Evolutionary conservation across 1,140 invertebrate species (phyloP).

Genomic region (Euwallacea similis): DNA sequence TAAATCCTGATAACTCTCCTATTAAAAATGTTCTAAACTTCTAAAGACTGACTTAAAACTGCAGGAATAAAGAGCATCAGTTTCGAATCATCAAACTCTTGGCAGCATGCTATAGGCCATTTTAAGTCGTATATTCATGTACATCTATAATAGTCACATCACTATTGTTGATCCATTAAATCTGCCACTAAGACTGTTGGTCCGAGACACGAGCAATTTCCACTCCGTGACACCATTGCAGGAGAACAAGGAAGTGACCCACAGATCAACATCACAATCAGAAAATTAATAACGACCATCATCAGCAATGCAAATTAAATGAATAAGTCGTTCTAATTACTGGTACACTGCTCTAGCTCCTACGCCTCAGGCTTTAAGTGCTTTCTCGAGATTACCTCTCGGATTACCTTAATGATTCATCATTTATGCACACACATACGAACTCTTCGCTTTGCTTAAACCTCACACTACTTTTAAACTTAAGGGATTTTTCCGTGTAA

Average conservation of each 20-base stretch:
- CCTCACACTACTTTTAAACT: neutral
- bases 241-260: constrained; percentile 17
- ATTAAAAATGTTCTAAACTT: too few species aligned
- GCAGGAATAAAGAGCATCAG: too few species aligned
- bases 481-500: too few species aligned
- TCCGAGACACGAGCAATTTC: neutral
- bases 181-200: too few species aligned
- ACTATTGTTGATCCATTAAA: too few species aligned
- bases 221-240: constrained; percentile 1
- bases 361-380: constrained; percentile 20
- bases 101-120: too few species aligned
- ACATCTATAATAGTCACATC: too few species aligned
- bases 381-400: constrained; percentile 5
- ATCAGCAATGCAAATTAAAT: constrained; percentile 25
- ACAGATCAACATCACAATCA: constrained; percentile 1
- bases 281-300: constrained; percentile 24
- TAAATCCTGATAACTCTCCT: too few species aligned
- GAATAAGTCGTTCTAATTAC: constrained; percentile 25
- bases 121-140: too few species aligned
- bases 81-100: too few species aligned
- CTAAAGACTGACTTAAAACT: too few species aligned
- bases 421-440: constrained; percentile 16
- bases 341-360: constrained; percentile 16
- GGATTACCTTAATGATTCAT: constrained; percentile 23
- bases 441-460: neutral